Conservation (phyloP, 37 sponge, comb jelly and placozoan species). For the Lycopodina hypogea region DNA sequence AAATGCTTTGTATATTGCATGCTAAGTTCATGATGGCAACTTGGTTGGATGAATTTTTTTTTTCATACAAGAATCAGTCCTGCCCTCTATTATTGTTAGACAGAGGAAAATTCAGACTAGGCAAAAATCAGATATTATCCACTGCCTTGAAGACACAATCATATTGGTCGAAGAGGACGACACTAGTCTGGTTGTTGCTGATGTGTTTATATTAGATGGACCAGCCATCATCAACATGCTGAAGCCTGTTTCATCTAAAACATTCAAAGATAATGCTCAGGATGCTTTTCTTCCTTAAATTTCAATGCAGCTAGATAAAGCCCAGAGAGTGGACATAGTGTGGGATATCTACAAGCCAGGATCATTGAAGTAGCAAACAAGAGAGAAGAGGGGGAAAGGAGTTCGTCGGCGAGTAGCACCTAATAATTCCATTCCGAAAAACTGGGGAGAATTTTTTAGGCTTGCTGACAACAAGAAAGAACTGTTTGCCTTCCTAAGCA, state of each 20-base stretch:
- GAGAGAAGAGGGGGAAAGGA: conserved; percentile 1
- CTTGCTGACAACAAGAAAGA: neutral
- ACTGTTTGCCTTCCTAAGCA: neutral
- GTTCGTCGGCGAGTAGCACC: neutral
- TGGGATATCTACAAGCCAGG: neutral
- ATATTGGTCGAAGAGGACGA: neutral
- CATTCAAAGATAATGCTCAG: neutral
- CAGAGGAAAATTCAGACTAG: no score
- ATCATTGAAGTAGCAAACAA: neutral
- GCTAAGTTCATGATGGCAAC: neutral
- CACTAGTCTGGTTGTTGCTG: neutral
- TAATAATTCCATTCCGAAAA: neutral
- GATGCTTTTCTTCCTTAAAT: neutral
- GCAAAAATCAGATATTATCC: neutral
- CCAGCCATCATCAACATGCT: conserved; percentile 9
- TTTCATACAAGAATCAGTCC: neutral
- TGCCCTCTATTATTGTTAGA: conserved; percentile 3
- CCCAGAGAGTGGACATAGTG: neutral
- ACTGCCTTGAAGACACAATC: neutral
- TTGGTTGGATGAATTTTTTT: neutral
- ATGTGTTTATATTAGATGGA: neutral
- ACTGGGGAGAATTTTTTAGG: conserved; percentile 3
- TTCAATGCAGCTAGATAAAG: neutral
- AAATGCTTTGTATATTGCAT: neutral
- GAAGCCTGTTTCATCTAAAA: conserved; percentile 5